A percentile compares a stretch with the other conserved stretches of the same genome.
Evolutionary conservation across 2,888 invertebrate genomes (phyloP).

Genomic region (Trachelus iudaicus): DNA sequence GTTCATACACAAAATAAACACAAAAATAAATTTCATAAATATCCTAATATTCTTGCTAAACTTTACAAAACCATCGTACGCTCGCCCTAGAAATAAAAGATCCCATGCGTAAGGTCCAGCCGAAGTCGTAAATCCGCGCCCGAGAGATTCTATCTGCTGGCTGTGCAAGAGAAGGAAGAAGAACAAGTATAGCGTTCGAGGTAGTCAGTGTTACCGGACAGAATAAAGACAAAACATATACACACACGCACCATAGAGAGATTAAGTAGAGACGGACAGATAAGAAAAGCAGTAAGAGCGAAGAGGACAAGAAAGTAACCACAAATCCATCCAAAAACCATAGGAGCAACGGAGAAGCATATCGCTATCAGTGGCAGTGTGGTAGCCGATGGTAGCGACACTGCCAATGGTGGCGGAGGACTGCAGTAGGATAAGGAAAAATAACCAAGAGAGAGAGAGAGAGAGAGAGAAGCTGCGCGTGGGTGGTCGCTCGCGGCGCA

Average conservation of each 20-base stretch:
- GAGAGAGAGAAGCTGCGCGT: conserved; percentile 52
- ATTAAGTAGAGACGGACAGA: conserved; percentile 21
- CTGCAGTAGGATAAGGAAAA: conserved; percentile 16
- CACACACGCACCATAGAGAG: background rate
- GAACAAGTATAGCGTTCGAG: conserved; percentile 18
- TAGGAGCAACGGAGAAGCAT: background rate
- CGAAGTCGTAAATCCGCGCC: conserved; percentile 32
- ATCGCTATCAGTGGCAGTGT: background rate
- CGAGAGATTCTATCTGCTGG: conserved; percentile 22
- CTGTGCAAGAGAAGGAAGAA: conserved; percentile 11
- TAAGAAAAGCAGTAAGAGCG: conserved; percentile 26
- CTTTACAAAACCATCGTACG: background rate
- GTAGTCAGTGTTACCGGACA: conserved; percentile 12
- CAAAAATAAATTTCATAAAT: background rate
- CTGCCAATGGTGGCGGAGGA: background rate
- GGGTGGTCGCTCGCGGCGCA: conserved; percentile 61
- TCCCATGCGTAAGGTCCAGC: conserved; percentile 22
- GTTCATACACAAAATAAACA: no score
- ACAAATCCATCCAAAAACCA: background rate
- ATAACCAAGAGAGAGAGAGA: conserved; percentile 41
- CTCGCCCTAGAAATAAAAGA: conserved; percentile 13
- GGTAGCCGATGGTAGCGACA: background rate
- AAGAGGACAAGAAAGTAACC: background rate
- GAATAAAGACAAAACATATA: conserved; percentile 8
- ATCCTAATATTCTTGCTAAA: no score